Base-by-base conservation (phyloP, 1,140 invertebrate species). In the Zeugodacus cucurbitae region DNA sequence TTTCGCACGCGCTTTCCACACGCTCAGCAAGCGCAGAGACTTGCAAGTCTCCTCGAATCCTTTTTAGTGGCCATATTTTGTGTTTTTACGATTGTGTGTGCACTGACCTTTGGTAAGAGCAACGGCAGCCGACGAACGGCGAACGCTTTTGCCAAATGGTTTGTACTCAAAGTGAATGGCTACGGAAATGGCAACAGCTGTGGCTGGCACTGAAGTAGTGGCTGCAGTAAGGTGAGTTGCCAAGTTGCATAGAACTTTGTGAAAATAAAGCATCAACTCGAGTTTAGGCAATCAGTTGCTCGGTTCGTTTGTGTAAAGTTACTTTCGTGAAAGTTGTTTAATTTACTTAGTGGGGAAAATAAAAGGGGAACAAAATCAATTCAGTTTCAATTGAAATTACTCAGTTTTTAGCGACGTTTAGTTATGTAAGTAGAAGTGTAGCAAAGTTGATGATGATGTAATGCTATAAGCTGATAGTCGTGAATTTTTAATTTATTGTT, bases 1-100 rank as follows among this genome's bases (percentile, higher is more conserved):
- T 82, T 82, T 82, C 41, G 74, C 74, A 48, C 74, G 74, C 74
- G 26, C 41, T 29, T 82, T 82, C 74, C 34, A 48, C 20, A 48
- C 5, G 7, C 37, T 26, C 70, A n/a, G 2, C 17, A n/a, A 26
- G 22, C n/a, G 3, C 44, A 10, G 8, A 48, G 11, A 82, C 41
- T 54, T 22, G 1, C 34, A 48, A 48, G 41, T 11, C 6, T 82
- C 11, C 41, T 29, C 26, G 0, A 82, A 82, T 44, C 41, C 37
- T 44, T 82, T 82, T 82, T 48, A 74, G 67, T 22, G 34, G 20
- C 14, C 64, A 34, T 32, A 20, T 70, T 54, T 54, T 54, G 48
- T 20, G 48, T 70, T 70, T 34, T 37, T 32, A 34, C 34, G 4
- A 17, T 32, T 34, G 10, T 70, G 14, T 44, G n/a, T 48, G 37